phyloP scores from a whole-genome alignment of 2,113 vertebrate species.

The Stictonetta naevosa region DNA sequence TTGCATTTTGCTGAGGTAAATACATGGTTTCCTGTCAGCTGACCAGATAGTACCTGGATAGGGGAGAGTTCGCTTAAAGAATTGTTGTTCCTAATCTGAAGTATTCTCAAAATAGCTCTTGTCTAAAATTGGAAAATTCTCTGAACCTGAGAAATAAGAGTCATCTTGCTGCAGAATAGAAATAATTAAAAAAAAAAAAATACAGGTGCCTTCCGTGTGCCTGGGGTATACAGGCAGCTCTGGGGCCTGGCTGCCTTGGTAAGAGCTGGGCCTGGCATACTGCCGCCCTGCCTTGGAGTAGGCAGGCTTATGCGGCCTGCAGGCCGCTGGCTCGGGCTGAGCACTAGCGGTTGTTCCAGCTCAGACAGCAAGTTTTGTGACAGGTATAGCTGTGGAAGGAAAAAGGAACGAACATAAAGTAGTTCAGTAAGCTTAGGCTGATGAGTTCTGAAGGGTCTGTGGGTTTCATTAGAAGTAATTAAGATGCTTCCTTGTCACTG shows the following conservation, averaged over 20 bases:
- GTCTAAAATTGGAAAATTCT: neutral
- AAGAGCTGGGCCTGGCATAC: neutral
- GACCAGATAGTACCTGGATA: conserved; percentile 18
- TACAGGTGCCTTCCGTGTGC: neutral
- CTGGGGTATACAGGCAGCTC: neutral
- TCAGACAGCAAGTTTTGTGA: neutral
- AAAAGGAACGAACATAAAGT: neutral
- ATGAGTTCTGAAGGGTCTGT: neutral
- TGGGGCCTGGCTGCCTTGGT: neutral
- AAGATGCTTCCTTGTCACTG: neutral
- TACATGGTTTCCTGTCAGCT: conserved; percentile 43
- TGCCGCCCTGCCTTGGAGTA: neutral
- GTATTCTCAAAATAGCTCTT: neutral
- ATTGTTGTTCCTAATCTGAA: neutral
- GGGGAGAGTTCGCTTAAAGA: conserved; percentile 2
- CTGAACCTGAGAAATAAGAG: neutral
- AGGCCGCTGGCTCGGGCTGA: neutral
- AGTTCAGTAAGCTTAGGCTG: neutral
- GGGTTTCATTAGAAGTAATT: neutral
- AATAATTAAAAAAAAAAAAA: neutral
- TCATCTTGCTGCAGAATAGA: neutral
- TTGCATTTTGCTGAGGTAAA: conserved; percentile 55
- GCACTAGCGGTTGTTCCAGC: neutral
- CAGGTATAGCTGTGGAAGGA: neutral
- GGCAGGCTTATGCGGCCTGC: neutral